These are phyloP conservation scores for Aphaenogaster floridana DNA, from an alignment of 1,140 invertebrate genomes.

Conservation along the genomic window DNA sequence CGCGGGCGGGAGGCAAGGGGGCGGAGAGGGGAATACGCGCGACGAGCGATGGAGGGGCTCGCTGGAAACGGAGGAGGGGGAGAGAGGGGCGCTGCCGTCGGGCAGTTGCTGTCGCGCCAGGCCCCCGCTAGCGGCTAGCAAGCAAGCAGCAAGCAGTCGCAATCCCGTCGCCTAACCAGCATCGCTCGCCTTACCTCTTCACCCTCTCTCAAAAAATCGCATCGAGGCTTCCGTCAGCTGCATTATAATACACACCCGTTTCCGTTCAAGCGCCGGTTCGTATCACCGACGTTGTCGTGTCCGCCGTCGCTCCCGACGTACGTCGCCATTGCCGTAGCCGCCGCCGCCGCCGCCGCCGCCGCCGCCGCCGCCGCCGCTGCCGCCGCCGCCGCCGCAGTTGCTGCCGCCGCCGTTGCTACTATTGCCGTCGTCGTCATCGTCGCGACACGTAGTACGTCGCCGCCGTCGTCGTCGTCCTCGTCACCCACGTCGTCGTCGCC, in stretches of 20 bases:
- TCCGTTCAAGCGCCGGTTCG: constrained; percentile 70
- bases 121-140: constrained; percentile 81
- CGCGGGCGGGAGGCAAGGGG: constrained; percentile 26
- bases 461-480: constrained; percentile 63
- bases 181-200: constrained; percentile 85
- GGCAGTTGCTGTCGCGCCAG: constrained; percentile 83
- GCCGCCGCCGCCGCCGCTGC: constrained; percentile 39
- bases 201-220: constrained; percentile 81
- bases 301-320: constrained; percentile 63
- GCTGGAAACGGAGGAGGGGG: constrained; percentile 59
- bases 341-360: constrained; percentile 40
- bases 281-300: constrained; percentile 64
- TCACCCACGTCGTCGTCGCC: constrained; percentile 56
- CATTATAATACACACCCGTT: constrained; percentile 76
- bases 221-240: constrained; percentile 84
- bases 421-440: constrained; percentile 71
- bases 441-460: constrained; percentile 78
- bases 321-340: constrained; percentile 70
- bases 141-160: constrained; percentile 83
- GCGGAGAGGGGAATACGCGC: constrained; percentile 27
- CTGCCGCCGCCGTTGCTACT: constrained; percentile 52
- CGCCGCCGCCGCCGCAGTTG: constrained; percentile 1
- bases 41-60: constrained; percentile 29
- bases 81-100: constrained; percentile 81
- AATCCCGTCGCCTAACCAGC: constrained; percentile 86